These are phyloP conservation scores for Enteromius mattozi DNA, from an alignment of 2,797 vertebrate genomes.

Conservation along the genomic window DNA sequence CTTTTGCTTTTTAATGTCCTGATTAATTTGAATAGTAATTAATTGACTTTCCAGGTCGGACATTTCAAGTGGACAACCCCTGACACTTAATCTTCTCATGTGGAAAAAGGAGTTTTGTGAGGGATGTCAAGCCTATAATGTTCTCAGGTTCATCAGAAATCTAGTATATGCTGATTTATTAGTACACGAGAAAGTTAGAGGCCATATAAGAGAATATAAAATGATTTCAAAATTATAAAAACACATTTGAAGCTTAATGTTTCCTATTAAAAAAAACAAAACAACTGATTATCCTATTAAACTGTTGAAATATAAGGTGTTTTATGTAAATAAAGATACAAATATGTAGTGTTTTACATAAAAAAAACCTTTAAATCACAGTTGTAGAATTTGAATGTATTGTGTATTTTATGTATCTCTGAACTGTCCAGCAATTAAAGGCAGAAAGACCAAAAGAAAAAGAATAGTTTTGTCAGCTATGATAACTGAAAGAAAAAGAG, in stretches of 20 bases:
- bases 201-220: background rate
- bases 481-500: background rate
- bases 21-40: conserved; percentile 83
- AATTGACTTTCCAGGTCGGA: conserved; percentile 46
- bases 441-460: background rate
- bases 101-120: conserved; percentile 40
- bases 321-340: background rate
- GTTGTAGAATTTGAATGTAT: background rate
- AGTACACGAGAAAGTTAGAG: background rate
- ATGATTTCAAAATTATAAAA: background rate
- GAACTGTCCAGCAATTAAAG: background rate
- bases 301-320: background rate
- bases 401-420: background rate
- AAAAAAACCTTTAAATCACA: background rate
- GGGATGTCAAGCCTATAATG: conserved; percentile 43
- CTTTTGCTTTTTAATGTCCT: conserved; percentile 84
- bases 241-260: background rate
- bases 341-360: background rate
- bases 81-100: conserved; percentile 45
- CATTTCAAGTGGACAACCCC: conserved; percentile 44
- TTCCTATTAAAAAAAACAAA: background rate
- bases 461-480: background rate
- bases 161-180: conserved; percentile 33
- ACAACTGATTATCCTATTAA: background rate
- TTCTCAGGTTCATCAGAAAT: conserved; percentile 36